These are phyloP conservation scores for Lamprotornis superbus DNA, from an alignment of 2,113 vertebrate species.

Conservation along the genomic window DNA sequence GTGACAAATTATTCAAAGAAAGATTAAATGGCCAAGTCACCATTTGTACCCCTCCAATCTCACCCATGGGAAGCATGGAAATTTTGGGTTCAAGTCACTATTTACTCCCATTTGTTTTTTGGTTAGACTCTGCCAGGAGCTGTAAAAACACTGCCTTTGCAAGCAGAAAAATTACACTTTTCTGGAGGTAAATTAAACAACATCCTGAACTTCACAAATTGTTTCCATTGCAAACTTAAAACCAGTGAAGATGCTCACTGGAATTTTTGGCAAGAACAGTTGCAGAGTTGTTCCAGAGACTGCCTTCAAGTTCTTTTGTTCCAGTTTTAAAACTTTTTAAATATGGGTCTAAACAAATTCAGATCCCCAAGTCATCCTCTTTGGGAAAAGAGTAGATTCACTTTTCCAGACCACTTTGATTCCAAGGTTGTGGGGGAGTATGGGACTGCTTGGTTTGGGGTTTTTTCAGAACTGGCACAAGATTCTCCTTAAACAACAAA, in stretches of 20 bases:
- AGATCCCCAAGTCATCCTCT: not conserved
- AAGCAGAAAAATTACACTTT: not conserved
- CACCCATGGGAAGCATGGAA: fast-evolving
- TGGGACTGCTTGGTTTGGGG: not conserved
- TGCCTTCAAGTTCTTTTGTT: not conserved
- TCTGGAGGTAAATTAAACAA: not conserved
- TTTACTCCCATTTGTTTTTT: not conserved
- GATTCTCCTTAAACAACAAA: not conserved
- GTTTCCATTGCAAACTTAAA: not conserved
- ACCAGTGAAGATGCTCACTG: not conserved
- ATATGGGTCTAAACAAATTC: not conserved
- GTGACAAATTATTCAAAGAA: not conserved
- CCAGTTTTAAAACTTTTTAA: not conserved
- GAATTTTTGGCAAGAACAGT: not conserved
- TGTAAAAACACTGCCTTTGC: not conserved
- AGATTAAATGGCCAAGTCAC: not conserved
- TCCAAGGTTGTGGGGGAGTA: fast-evolving
- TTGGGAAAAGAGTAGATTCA: not conserved
- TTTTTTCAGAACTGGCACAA: not conserved
- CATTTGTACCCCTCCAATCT: not conserved
- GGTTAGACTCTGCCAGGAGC: not conserved
- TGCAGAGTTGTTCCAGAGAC: not conserved
- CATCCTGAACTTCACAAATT: not conserved
- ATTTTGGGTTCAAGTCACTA: not conserved
- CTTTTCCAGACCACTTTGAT: not conserved